These are phyloP conservation scores for Macrosoma leucophasiata DNA, from an alignment of 2,888 invertebrate genomes.

Conservation along the genomic window DNA sequence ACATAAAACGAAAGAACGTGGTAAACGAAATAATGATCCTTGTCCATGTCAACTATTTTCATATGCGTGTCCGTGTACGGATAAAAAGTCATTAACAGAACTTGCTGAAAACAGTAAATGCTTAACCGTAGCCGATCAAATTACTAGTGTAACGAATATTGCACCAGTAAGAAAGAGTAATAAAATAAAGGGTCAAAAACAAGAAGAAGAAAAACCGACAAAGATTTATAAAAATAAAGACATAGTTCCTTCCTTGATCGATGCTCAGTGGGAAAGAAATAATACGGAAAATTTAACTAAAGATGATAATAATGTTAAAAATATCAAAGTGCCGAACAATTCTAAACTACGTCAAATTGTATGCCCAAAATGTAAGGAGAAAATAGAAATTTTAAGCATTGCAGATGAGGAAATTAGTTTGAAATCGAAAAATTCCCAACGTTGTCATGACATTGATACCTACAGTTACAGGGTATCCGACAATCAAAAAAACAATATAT, in stretches of 20 bases:
- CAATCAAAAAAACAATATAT: conserved; percentile 17
- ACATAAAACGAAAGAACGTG: conserved; percentile 39
- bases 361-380: conserved; percentile 58
- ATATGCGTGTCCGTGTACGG: conserved; percentile 51
- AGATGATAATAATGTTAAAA: conserved; percentile 24
- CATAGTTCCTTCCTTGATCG: too few species aligned
- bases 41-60: conserved; percentile 61
- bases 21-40: conserved; percentile 43
- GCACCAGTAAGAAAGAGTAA: conserved; percentile 22
- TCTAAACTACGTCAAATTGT: conserved; percentile 36
- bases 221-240: too few species aligned
- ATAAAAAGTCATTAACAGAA: conserved; percentile 27
- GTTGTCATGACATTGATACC: conserved; percentile 33
- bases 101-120: conserved; percentile 26
- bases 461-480: conserved; percentile 30
- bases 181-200: conserved; percentile 19
- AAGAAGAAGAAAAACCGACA: conserved; percentile 30
- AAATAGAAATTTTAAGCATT: conserved; percentile 42
- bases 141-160: conserved; percentile 28
- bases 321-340: conserved; percentile 25
- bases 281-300: conserved; percentile 10
- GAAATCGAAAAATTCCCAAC: conserved; percentile 31
- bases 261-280: conserved; percentile 3
- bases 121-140: conserved; percentile 22
- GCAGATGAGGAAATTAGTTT: conserved; percentile 44